Conservation (phyloP, 2,797 vertebrate species). For the Muscicapa striata region DNA sequence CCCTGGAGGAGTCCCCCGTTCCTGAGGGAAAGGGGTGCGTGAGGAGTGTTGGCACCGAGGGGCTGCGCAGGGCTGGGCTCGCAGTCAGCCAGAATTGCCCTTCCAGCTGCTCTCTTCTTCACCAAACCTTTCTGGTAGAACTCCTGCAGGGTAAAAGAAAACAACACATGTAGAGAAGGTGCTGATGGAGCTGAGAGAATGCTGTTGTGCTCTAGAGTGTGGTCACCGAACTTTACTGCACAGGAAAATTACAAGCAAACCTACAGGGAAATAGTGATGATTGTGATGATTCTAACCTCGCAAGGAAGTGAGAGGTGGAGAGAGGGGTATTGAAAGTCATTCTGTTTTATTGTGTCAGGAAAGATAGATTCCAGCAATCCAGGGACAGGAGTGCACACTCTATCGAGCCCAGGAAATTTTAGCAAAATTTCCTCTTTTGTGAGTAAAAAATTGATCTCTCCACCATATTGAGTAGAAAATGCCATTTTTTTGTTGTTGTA, state of each 20-base stretch:
- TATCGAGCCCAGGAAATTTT: not conserved
- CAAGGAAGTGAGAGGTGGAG: not conserved
- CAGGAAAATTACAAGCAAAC: not conserved
- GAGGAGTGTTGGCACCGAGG: accelerated
- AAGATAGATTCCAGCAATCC: not conserved
- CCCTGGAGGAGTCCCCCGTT: no score
- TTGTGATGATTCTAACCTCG: not conserved
- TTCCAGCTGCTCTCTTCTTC: not conserved
- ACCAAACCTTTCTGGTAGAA: not conserved
- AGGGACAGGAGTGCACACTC: no score
- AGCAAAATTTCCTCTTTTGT: not conserved
- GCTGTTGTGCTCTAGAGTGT: not conserved
- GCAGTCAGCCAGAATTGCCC: not conserved
- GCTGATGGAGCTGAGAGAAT: not conserved
- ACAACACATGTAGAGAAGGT: no score
- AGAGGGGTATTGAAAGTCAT: not conserved
- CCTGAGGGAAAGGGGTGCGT: not conserved
- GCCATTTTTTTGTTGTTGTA: accelerated
- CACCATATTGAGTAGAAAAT: not conserved
- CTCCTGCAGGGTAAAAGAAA: not conserved
- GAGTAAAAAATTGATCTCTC: not conserved
- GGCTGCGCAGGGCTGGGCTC: not conserved
- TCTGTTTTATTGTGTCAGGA: not conserved
- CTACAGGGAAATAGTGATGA: not conserved
- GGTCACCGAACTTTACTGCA: not conserved